Evolutionary conservation across 2,797 vertebrate species (phyloP).

Genomic region (Tolypeutes matacus): DNA sequence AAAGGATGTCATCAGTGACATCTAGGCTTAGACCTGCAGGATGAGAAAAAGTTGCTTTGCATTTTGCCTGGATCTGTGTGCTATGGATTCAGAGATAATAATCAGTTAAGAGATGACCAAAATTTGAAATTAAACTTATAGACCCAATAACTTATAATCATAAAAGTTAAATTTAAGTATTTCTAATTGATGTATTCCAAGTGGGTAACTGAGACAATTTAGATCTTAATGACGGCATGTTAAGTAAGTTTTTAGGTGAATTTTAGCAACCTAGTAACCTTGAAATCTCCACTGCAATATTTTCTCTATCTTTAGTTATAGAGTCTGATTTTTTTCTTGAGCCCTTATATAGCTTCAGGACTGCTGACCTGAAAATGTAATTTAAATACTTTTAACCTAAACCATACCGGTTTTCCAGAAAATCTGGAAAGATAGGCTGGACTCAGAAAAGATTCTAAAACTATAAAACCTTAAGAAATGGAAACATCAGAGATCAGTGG

Average conservation of each 20-base stretch:
- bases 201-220: not conserved
- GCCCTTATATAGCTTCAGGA: not conserved
- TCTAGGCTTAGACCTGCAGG: not conserved
- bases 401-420: not conserved
- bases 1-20: not conserved
- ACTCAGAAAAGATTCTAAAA: not conserved
- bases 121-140: not conserved
- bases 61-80: not conserved
- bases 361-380: not conserved
- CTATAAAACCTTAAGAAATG: not conserved
- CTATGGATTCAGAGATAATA: not conserved
- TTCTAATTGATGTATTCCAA: not conserved
- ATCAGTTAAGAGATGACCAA: not conserved
- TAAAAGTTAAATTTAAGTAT: not conserved
- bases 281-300: not conserved
- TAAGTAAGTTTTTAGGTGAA: conserved; percentile 1
- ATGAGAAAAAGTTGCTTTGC: not conserved
- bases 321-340: not conserved
- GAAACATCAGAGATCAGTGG: not conserved
- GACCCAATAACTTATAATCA: not conserved
- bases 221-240: not conserved
- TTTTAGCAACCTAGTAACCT: not conserved
- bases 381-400: not conserved
- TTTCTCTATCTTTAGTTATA: not conserved
- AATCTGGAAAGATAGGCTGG: not conserved